Base-by-base conservation (phyloP, 1,140 invertebrate species). In the Lutraria rhynchaena region DNA sequence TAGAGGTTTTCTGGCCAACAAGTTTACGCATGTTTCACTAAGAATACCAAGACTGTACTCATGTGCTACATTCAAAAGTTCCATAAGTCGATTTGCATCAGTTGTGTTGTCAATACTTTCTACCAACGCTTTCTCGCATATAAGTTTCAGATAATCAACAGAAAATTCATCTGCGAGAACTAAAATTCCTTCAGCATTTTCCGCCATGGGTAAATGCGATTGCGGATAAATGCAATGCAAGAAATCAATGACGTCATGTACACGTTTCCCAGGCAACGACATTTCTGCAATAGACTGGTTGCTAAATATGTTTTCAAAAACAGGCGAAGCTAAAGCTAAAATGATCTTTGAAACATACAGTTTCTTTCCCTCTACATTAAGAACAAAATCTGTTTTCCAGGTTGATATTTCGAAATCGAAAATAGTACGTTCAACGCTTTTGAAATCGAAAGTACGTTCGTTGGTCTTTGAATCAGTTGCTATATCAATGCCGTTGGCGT, bases 191-290 rank as follows among this genome's bases (percentile, higher is more conserved):
- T 22, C 31, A 35, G 60, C 60, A 63, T 44, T 63, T 22, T 37
- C 1, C 24, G 60, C 44, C 2, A 74, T 33, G 31, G 22, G 24
- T 35, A 11, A 24, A 0, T 3, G 0, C 22, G 22, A 31, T 22
- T 71, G 35, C 4, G 70, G 70, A 41, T 73, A 73, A 27, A 73
- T 58, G 22, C 70, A 73, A 19, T 35, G 70, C 17, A 73, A 22
- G 24, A 73, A 73, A 41, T 55, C 53, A 3, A 35, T 19, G 4
- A 73, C 49, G 27, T 57, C 53, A 19, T n/a, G 3, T 1, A 37
- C 17, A 22, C 33, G 27, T 29, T 71, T 71, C 17, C 31, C 46
- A n/a, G 15, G 11, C 11, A 71, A 22, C 4, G 7, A n/a, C 31
- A 53, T 46, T 35, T 31, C 41, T 55, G 29, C 44, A 17, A 53